Evolutionary conservation across 1,140 invertebrate species (phyloP), one percentile per base, ranked within the genome.

Genomic region (Drosophila busckii): DNA sequence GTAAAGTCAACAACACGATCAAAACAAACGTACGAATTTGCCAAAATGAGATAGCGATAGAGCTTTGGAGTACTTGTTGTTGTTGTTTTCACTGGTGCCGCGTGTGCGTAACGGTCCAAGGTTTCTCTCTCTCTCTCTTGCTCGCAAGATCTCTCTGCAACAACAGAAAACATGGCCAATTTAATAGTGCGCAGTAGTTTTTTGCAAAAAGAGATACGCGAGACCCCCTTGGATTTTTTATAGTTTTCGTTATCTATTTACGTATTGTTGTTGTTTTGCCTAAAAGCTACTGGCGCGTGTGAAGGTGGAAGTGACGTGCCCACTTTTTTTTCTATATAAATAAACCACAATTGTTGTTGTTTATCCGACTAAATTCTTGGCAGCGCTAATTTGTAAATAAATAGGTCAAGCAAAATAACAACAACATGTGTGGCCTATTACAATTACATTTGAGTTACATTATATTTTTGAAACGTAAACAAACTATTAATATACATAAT

Each of bases 1-100:
- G 20, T n/a, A 45, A 42, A 42, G 26, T 17, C 32, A 23, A 59
- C 40, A 66, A 53, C 17, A 70, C 35, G 76, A 82, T 83, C 76
- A 75, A 67, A 83, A 76, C 70, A 84, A 76, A 78, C 78, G 60
- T 84, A 83, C 68, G 78, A 84, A 78, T 84, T 84, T 71, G 78
- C 15, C 28, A 60, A 78, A 83, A 61, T 69, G 76, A 83, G 76
- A 83, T 71, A 62, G 76, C 70, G 64, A 44, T 48, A 55, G n/a
- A n/a, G n/a, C n/a, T n/a, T 40, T 32, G 9, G 10, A 6, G 40
- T 26, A 56, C 49, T 56, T 65, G 42, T 70, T 70, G 49, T 62
- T 64, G 35, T 17, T 48, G 40, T 28, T 22, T 29, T 17, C 35
- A 52, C 17, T 50, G 12, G 12, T 31, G 58, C 32, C 38, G 44